phyloP scores from a whole-genome alignment of 2,113 vertebrate genomes.

The Larimichthys crocea region DNA sequence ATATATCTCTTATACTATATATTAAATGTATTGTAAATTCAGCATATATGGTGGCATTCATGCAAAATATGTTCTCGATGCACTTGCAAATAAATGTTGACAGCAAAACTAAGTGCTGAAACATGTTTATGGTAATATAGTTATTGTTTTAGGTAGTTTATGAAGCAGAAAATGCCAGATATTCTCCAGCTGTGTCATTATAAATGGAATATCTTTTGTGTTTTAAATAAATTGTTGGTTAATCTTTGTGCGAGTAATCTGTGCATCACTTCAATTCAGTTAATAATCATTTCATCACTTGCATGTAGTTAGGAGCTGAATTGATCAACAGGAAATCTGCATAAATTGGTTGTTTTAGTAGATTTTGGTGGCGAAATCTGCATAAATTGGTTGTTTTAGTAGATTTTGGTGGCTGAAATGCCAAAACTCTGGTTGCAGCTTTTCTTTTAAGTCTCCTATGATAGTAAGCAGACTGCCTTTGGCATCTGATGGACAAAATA shows the following conservation, averaged over 20 bases:
- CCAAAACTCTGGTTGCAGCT: not conserved
- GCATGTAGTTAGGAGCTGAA: not conserved
- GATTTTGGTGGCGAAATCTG: not conserved
- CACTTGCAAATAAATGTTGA: not conserved
- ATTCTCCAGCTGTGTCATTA: not conserved
- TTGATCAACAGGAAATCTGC: not conserved
- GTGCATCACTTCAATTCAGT: too few relatives aligned
- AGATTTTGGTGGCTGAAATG: not conserved
- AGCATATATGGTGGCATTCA: not conserved
- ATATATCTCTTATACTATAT: too few relatives aligned
- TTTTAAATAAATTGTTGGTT: not conserved
- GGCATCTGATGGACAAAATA: not conserved
- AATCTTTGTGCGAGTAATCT: not conserved
- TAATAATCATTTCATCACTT: not conserved
- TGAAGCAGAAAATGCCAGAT: not conserved
- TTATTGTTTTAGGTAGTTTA: not conserved
- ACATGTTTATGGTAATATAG: not conserved
- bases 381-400: not conserved
- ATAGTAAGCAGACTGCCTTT: not conserved
- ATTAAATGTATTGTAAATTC: too few relatives aligned
- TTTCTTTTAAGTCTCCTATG: not conserved
- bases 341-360: not conserved
- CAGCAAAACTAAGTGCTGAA: not conserved
- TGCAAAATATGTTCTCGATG: not conserved
- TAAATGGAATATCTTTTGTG: not conserved